Percentiles rank a stretch among this genome's conserved stretches.
Conservation (phyloP, 2,888 invertebrate species). For the Acrocyrtus sp. region DNA sequence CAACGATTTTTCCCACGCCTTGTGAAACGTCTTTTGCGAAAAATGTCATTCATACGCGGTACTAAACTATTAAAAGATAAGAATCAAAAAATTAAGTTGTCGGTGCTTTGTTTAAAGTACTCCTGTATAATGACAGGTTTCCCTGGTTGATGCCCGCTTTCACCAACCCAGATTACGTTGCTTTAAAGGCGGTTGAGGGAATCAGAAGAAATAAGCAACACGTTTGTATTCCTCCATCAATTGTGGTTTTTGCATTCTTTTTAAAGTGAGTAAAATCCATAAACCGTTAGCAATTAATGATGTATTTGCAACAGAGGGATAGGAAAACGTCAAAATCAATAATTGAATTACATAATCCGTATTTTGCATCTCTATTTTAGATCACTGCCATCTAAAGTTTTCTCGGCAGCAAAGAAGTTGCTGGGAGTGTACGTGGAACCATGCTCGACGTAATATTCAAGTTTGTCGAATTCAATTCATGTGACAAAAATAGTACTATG, state of each 20-base stretch:
- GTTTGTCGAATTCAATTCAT: no score
- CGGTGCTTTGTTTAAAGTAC: no score
- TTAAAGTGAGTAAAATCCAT: conserved; percentile 27
- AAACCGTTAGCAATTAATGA: not conserved
- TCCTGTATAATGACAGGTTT: conserved; percentile 37
- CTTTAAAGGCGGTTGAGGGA: conserved; percentile 72
- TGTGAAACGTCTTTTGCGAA: conserved; percentile 46
- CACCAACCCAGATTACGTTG: conserved; percentile 72
- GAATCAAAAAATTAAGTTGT: not conserved
- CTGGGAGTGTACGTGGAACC: conserved; percentile 43
- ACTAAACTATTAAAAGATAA: no score
- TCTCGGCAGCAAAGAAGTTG: conserved; percentile 14
- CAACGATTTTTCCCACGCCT: conserved; percentile 82
- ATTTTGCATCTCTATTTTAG: conserved; percentile 19
- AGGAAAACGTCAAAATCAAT: no score
- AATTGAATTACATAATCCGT: no score
- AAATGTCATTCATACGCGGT: conserved; percentile 47
- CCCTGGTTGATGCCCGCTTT: conserved; percentile 65
- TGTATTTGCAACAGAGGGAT: not conserved
- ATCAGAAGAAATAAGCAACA: conserved; percentile 74
- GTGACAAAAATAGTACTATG: no score
- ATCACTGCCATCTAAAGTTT: conserved; percentile 29
- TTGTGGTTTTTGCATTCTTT: conserved; percentile 62
- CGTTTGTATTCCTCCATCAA: conserved; percentile 74
- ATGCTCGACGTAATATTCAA: not conserved